Evolutionary conservation across 2,797 vertebrate genomes (phyloP).

Genomic region (Pseudochromis fuscus): DNA sequence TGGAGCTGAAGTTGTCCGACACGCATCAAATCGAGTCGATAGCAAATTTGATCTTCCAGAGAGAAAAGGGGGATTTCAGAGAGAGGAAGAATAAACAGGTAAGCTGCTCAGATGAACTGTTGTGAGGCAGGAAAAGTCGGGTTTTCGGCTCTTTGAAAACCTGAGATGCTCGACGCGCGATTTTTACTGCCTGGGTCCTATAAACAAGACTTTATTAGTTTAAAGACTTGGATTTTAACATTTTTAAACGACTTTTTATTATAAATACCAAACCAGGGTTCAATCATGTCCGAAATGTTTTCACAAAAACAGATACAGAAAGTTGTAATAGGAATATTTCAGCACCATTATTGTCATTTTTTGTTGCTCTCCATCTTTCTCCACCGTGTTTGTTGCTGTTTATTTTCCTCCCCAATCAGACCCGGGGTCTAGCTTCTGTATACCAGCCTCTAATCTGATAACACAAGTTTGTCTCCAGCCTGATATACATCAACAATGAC

Average conservation of each 20-base stretch:
- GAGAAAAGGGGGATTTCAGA: neutral
- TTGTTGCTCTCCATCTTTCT: constrained; percentile 31
- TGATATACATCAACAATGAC: constrained; percentile 66
- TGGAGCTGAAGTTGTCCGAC: constrained; percentile 13
- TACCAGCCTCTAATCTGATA: constrained; percentile 58
- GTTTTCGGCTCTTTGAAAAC: neutral
- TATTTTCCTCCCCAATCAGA: constrained; percentile 45
- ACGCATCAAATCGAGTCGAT: constrained; percentile 8
- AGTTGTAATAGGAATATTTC: neutral
- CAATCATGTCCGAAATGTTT: neutral
- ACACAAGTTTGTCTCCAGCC: constrained; percentile 61
- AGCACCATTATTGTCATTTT: neutral
- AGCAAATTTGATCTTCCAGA: neutral
- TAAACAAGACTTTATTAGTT: neutral
- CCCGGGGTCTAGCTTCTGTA: constrained; percentile 50
- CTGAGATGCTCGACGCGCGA: constrained; percentile 31
- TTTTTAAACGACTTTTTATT: neutral
- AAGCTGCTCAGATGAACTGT: constrained; percentile 17
- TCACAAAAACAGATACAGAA: neutral
- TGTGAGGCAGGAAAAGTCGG: neutral
- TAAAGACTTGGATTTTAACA: no score
- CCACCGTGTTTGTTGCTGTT: constrained; percentile 6
- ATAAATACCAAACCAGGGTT: neutral
- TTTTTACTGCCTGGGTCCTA: neutral
- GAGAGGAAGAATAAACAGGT: constrained; percentile 52